Evolutionary conservation across 2,797 vertebrate genomes (phyloP).

Genomic region (Gila robusta): DNA sequence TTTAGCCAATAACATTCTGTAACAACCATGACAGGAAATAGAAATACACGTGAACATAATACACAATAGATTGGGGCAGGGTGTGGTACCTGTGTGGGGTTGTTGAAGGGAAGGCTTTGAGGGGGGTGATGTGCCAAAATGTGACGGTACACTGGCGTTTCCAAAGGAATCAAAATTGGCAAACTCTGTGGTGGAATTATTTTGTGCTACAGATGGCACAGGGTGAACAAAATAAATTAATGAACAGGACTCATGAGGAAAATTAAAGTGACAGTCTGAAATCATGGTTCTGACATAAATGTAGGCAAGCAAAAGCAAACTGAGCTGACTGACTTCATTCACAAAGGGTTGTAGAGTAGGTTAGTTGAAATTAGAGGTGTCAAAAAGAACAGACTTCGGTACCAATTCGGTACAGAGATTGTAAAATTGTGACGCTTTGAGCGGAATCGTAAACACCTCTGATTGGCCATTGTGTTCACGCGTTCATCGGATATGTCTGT

Average conservation of each 20-base stretch:
- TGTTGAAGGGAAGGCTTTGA: conserved; percentile 87
- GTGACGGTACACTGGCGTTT: conserved; percentile 92
- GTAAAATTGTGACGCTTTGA: no score
- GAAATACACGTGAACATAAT: not conserved
- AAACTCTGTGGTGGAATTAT: conserved; percentile 95
- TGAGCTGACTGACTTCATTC: not conserved
- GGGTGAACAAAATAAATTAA: conserved; percentile 21
- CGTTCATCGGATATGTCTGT: no score
- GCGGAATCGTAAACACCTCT: no score
- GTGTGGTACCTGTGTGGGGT: conserved; percentile 85
- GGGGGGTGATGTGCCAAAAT: conserved; percentile 91
- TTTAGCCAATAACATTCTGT: not conserved
- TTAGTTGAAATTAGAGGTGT: not conserved
- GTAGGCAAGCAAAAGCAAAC: not conserved
- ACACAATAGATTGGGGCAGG: conserved; percentile 16
- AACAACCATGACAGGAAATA: conserved; percentile 15
- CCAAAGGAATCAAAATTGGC: conserved; percentile 99
- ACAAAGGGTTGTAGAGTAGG: not conserved
- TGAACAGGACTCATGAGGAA: conserved; percentile 68
- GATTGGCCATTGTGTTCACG: no score
- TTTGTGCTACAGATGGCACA: conserved; percentile 89
- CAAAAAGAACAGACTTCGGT: no score
- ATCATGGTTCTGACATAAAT: not conserved
- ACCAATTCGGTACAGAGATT: no score
- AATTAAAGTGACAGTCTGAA: conserved; percentile 1